Percentiles rank a stretch among this genome's conserved stretches.
phyloP scores from a whole-genome alignment of 2,113 vertebrate species.

The Orientallactaga bullata region DNA sequence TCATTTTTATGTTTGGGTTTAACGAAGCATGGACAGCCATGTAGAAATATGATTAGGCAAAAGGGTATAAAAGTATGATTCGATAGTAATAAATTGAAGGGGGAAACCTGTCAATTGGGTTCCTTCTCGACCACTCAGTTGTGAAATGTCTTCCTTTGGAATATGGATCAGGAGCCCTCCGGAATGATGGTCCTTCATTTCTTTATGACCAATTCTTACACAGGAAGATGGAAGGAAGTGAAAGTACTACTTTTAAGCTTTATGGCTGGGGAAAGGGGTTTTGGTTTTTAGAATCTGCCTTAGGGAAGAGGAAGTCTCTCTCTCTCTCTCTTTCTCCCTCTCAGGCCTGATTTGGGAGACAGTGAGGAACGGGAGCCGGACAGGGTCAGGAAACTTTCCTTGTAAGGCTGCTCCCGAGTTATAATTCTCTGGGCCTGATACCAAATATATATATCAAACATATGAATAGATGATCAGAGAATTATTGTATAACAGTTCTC shows the following conservation, averaged over 20 bases:
- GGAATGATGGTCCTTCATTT: conserved; percentile 23
- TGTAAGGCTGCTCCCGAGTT: not conserved
- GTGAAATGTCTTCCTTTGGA: not conserved
- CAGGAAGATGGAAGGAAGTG: not conserved
- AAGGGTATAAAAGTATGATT: not conserved
- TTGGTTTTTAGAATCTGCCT: not conserved
- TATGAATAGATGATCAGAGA: not conserved
- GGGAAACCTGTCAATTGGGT: not conserved
- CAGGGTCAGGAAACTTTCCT: not conserved
- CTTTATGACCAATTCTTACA: not conserved
- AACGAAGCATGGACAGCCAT: not conserved
- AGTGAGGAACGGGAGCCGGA: not conserved
- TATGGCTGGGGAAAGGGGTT: not conserved
- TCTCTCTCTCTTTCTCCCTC: not conserved
- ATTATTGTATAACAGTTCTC: not conserved
- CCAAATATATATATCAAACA: not conserved
- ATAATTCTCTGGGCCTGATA: not conserved
- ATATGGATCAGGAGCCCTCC: not conserved
- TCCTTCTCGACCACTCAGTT: not conserved
- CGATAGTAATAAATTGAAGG: not conserved
- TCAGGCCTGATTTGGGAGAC: not conserved
- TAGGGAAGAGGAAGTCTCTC: not conserved
- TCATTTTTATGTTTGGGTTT: not conserved
- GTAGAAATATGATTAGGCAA: not conserved
- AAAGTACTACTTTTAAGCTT: not conserved